Evolutionary conservation across 2,113 vertebrate genomes (phyloP).

Genomic region (Myrmecophaga tridactyla): DNA sequence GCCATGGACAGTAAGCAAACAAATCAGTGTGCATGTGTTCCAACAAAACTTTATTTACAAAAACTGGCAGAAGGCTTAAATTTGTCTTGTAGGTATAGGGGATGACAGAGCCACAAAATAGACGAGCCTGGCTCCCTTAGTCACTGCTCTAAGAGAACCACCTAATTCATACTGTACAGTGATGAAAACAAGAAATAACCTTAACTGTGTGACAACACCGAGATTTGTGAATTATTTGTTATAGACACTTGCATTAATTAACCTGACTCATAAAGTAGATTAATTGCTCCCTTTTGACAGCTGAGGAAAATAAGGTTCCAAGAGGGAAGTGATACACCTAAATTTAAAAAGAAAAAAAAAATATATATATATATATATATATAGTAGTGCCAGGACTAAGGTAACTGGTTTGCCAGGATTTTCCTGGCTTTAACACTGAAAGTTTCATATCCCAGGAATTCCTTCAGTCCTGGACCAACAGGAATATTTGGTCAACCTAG

Average conservation of each 20-base stretch:
- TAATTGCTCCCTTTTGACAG: not conserved
- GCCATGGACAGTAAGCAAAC: not conserved
- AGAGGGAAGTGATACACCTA: not conserved
- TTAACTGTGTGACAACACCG: not conserved
- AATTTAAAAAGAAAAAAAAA: not conserved
- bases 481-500: not conserved
- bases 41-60: slow-evolving; percentile 35
- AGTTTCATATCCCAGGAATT: not conserved
- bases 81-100: not conserved
- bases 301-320: not conserved
- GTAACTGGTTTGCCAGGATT: not conserved
- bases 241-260: not conserved
- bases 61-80: not conserved
- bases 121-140: not conserved
- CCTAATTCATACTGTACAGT: not conserved
- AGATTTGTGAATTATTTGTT: not conserved
- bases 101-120: not conserved
- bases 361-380: too few relatives aligned
- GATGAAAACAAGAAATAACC: not conserved
- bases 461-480: not conserved
- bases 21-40: not conserved
- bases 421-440: not conserved
- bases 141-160: not conserved
- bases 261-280: not conserved
- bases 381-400: not conserved